Percentiles rank a stretch among this genome's conserved stretches.
Conservation (phyloP, 2,888 invertebrate species). For the Neria commutata region DNA sequence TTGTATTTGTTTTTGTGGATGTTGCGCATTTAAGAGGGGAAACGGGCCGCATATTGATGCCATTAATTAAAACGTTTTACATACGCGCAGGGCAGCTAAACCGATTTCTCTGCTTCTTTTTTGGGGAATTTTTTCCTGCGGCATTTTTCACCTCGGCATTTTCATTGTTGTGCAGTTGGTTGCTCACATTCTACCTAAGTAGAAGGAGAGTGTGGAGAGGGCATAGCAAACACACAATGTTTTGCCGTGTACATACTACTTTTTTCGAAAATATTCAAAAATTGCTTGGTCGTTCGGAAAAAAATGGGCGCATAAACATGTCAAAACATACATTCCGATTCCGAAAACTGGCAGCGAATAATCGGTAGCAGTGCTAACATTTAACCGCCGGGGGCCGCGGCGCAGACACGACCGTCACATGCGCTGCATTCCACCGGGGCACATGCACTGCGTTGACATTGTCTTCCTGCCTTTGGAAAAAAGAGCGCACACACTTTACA, state of each 20-base stretch:
- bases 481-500: neutral
- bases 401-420: neutral
- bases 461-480: too few species aligned
- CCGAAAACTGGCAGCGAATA: too few species aligned
- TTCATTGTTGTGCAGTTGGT: neutral
- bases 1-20: too few species aligned
- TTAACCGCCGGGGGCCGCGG: neutral
- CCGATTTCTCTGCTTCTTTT: neutral
- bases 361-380: neutral
- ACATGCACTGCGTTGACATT: too few species aligned
- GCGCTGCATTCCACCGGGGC: neutral
- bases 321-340: neutral
- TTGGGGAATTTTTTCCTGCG: neutral
- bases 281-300: too few species aligned
- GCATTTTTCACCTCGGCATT: neutral
- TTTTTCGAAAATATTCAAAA: neutral
- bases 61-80: slow-evolving; percentile 52
- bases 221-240: too few species aligned
- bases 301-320: slow-evolving; percentile 1
- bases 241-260: neutral
- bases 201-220: too few species aligned
- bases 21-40: neutral
- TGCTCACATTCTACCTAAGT: neutral
- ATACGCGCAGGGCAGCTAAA: neutral
- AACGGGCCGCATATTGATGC: slow-evolving; percentile 41